Evolutionary conservation across 2,113 vertebrate species (phyloP).

Genomic region (Apus apus): DNA sequence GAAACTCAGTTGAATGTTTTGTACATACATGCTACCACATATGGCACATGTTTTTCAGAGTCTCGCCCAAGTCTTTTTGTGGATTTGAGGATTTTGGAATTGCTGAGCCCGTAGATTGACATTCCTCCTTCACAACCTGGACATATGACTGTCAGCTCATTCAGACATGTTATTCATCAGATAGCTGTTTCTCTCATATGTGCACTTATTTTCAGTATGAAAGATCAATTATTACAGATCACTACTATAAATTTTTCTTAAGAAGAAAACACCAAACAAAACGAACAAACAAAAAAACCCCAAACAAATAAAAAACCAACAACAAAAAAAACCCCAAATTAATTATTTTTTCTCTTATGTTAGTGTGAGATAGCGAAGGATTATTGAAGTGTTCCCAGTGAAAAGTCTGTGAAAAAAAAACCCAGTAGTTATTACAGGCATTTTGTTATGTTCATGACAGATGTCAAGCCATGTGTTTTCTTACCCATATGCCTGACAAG

Average conservation of each 20-base stretch:
- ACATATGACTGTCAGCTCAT: not conserved
- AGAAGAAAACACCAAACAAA: not conserved
- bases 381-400: not conserved
- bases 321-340: not conserved
- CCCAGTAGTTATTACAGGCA: not conserved
- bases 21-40: not conserved
- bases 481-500: not conserved
- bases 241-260: not conserved
- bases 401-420: not conserved
- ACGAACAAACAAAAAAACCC: no score
- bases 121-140: not conserved
- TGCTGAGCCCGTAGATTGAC: not conserved
- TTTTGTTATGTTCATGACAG: not conserved
- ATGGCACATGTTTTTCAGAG: not conserved
- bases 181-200: not conserved
- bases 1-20: not conserved
- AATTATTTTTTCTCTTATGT: not conserved
- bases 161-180: not conserved
- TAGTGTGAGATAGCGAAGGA: not conserved
- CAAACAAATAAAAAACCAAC: not conserved
- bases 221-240: not conserved
- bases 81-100: not conserved
- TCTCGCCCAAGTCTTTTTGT: not conserved
- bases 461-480: not conserved
- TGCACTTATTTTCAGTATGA: not conserved